phyloP scores from a whole-genome alignment of 30 jellyfish, hydroid and myxozoan species.

The Pseudorhiza aurosa region DNA sequence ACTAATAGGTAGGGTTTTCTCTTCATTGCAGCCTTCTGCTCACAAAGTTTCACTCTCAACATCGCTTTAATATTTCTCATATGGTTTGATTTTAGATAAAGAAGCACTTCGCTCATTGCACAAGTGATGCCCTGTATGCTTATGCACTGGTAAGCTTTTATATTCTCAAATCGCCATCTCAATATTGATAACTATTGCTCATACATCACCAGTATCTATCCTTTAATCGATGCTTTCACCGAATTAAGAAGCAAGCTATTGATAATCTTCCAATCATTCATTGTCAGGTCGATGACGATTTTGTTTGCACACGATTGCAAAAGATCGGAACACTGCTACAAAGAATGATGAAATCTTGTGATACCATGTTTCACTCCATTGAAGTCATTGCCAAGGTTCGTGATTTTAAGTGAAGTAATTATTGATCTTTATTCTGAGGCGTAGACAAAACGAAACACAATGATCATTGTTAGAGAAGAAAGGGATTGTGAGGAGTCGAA shows the following conservation, averaged over 20 bases:
- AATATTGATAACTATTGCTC: too few species aligned
- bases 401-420: too few species aligned
- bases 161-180: not conserved
- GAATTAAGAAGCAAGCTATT: too few species aligned
- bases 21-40: not conserved
- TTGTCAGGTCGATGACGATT: conserved; percentile 28
- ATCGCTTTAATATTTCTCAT: too few species aligned
- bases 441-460: too few species aligned
- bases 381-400: conserved; percentile 15
- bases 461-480: too few species aligned
- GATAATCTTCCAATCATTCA: too few species aligned
- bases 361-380: conserved; percentile 17
- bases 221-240: too few species aligned
- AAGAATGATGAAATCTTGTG: conserved; percentile 15
- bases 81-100: not conserved
- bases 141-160: not conserved
- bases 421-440: too few species aligned
- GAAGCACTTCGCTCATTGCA: not conserved
- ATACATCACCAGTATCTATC: too few species aligned
- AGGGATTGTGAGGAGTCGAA: too few species aligned
- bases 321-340: not conserved
- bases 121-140: not conserved
- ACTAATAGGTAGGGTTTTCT: not conserved
- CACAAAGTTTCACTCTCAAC: too few species aligned
- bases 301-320: not conserved